Conservation (phyloP, 2,797 vertebrate genomes). For the Balearica regulorum region DNA sequence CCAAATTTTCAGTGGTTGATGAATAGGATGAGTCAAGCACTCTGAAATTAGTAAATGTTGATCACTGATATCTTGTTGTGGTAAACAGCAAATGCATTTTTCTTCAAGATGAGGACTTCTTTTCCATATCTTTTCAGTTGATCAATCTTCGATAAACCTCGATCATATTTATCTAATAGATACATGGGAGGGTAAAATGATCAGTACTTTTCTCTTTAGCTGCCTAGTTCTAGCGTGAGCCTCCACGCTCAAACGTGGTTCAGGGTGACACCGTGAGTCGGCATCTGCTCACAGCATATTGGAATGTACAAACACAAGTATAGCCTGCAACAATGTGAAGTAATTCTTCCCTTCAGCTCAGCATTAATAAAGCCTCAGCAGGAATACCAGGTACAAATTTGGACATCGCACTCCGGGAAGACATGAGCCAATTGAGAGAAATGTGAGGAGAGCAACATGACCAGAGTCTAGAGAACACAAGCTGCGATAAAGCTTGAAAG, state of each 20-base stretch:
- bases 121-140: background rate
- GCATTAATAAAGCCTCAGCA: background rate
- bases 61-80: background rate
- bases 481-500: background rate
- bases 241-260: background rate
- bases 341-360: background rate
- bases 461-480: background rate
- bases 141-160: background rate
- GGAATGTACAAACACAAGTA: background rate
- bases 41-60: background rate
- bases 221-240: background rate
- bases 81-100: background rate
- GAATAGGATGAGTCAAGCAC: background rate
- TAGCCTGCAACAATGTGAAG: background rate
- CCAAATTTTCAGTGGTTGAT: background rate
- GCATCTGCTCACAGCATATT: conserved; percentile 25
- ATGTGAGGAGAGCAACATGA: background rate
- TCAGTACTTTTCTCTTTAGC: background rate
- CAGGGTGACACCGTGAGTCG: conserved; percentile 27
- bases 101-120: background rate
- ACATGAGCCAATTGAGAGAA: background rate
- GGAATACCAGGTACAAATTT: background rate
- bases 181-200: background rate
- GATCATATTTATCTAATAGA: background rate
- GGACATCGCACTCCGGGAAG: background rate